phyloP scores from a whole-genome alignment of 2,888 invertebrate species.

The Epinotia ramella region DNA sequence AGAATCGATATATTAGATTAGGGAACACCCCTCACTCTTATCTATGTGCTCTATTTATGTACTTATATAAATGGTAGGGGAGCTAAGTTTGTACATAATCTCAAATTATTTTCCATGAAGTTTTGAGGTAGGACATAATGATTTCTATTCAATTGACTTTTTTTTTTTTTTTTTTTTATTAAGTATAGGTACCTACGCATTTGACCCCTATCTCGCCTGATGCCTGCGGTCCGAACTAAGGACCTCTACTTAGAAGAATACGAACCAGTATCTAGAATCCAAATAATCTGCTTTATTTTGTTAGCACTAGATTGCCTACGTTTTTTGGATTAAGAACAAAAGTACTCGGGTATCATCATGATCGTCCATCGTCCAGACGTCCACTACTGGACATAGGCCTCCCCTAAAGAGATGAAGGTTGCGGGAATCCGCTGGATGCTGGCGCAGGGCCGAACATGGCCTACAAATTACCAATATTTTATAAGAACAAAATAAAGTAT shows the following conservation, averaged over 20 bases:
- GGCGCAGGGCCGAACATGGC: too few relatives aligned
- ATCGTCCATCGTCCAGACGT: too few relatives aligned
- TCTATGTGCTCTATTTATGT: background rate
- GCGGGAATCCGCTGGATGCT: too few relatives aligned
- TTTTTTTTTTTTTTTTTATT: too few relatives aligned
- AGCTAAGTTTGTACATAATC: background rate
- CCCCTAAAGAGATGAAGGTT: too few relatives aligned
- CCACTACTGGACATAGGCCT: too few relatives aligned
- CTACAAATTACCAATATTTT: too few relatives aligned
- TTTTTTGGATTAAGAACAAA: background rate
- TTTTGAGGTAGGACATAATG: background rate
- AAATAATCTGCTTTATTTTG: background rate
- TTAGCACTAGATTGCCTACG: background rate
- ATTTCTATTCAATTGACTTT: background rate
- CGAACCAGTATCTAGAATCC: background rate
- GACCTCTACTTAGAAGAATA: too few relatives aligned
- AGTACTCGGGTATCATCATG: background rate
- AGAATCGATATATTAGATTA: background rate
- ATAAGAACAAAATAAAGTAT: too few relatives aligned
- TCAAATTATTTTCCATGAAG: background rate
- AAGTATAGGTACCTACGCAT: too few relatives aligned
- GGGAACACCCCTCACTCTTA: background rate
- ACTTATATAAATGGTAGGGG: background rate
- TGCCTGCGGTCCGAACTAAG: background rate
- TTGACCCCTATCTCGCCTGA: too few relatives aligned